Evolutionary conservation across 2,113 vertebrate species (phyloP).

Genomic region (Gasterosteus nipponicus): DNA sequence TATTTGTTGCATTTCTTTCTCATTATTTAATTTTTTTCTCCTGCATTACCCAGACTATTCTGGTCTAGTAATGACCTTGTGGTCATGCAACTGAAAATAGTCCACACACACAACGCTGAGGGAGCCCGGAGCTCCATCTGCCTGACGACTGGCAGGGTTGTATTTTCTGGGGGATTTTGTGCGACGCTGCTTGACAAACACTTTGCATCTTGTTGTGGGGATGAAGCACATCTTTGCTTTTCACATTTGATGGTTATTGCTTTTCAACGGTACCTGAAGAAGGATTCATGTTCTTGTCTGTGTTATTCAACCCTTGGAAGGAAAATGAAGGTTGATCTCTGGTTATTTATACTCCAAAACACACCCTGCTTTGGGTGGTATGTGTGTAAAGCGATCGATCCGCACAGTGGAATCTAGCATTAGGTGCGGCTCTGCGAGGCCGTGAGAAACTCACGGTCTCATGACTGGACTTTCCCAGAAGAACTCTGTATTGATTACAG

Average conservation of each 20-base stretch:
- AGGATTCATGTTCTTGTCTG: constrained; percentile 29
- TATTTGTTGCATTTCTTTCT: not conserved
- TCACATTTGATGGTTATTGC: constrained; percentile 4
- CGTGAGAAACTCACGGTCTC: constrained; percentile 44
- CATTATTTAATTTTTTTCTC: constrained; percentile 10
- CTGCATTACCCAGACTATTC: constrained; percentile 25
- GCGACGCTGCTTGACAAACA: not conserved
- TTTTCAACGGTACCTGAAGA: constrained; percentile 1
- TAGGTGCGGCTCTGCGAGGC: constrained; percentile 41
- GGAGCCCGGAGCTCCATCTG: not conserved
- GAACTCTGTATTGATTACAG: constrained; percentile 63
- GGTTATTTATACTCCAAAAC: constrained; percentile 17
- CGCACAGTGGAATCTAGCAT: constrained; percentile 60
- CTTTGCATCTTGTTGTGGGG: not conserved
- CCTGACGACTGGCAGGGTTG: not conserved
- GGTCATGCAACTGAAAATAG: constrained; percentile 72
- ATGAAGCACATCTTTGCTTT: not conserved
- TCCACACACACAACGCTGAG: constrained; percentile 13
- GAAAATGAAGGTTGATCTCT: constrained; percentile 11
- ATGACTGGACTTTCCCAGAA: constrained; percentile 63
- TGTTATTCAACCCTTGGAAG: constrained; percentile 37
- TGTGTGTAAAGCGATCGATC: constrained; percentile 54
- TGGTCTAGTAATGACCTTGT: constrained; percentile 77
- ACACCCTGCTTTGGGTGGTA: constrained; percentile 30
- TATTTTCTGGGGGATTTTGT: constrained; percentile 2